phyloP scores from a whole-genome alignment of 2,888 invertebrate species.

The Stictocephala bisonia region DNA sequence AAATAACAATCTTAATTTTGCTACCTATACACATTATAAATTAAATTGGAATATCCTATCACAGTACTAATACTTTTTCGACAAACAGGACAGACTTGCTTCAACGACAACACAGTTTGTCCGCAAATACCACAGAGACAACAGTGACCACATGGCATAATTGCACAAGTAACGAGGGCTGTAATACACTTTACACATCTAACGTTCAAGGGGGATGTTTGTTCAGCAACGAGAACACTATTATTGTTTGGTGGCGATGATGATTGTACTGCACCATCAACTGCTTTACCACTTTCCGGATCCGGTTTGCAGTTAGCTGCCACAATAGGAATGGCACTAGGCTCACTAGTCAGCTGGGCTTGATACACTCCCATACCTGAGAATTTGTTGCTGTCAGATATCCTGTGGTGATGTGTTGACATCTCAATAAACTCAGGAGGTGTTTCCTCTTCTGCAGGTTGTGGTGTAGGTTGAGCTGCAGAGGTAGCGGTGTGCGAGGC shows the following conservation, averaged over 20 bases:
- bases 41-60: slow-evolving; percentile 35
- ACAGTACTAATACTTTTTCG: slow-evolving; percentile 27
- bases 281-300: neutral
- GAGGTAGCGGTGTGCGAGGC: neutral
- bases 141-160: slow-evolving; percentile 32
- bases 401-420: slow-evolving; percentile 13
- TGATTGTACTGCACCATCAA: slow-evolving; percentile 6
- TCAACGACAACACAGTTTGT: slow-evolving; percentile 18
- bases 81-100: slow-evolving; percentile 28
- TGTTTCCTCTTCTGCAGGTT: slow-evolving; percentile 9
- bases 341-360: neutral
- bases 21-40: slow-evolving; percentile 37
- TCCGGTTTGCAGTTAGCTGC: slow-evolving; percentile 15
- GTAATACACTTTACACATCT: slow-evolving; percentile 34
- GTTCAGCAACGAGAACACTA: neutral
- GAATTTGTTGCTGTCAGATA: neutral
- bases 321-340: neutral
- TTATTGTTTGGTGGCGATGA: slow-evolving; percentile 7
- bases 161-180: slow-evolving; percentile 23
- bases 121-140: slow-evolving; percentile 36
- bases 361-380: neutral
- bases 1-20: no score
- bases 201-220: slow-evolving; percentile 18
- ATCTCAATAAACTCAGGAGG: slow-evolving; percentile 36
- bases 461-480: no score